phyloP scores from a whole-genome alignment of 35 echinoderm and acorn worm species.

The Amphiura filiformis region DNA sequence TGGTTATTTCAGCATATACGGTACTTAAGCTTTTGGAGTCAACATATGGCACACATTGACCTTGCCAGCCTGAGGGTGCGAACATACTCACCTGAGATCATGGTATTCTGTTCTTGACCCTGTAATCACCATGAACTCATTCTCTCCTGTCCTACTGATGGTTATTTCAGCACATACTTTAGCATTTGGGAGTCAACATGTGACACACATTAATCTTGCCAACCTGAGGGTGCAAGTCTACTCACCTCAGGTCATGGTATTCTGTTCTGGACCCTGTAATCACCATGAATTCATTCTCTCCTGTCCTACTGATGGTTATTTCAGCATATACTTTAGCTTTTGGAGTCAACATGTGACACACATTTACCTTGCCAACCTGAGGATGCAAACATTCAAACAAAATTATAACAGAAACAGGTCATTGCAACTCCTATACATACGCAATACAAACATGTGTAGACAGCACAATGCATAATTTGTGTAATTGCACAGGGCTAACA shows the following conservation, averaged over 20 bases:
- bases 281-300: slow-evolving; percentile 74
- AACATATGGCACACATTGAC: slow-evolving; percentile 76
- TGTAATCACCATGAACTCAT: slow-evolving; percentile 84
- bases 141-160: slow-evolving; percentile 58
- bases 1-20: slow-evolving; percentile 90
- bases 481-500: too few relatives aligned
- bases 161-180: slow-evolving; percentile 91
- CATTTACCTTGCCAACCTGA: slow-evolving; percentile 64
- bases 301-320: slow-evolving; percentile 65
- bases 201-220: slow-evolving; percentile 66
- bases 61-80: slow-evolving; percentile 65
- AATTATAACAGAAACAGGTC: too few relatives aligned
- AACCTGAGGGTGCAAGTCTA: too few relatives aligned
- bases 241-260: slow-evolving; percentile 84
- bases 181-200: slow-evolving; percentile 79
- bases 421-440: too few relatives aligned
- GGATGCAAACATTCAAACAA: slow-evolving; percentile 15
- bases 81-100: slow-evolving; percentile 86
- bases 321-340: slow-evolving; percentile 88
- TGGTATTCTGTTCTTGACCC: slow-evolving; percentile 88
- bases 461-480: too few relatives aligned
- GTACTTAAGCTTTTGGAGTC: slow-evolving; percentile 75
- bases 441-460: too few relatives aligned
- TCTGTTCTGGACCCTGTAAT: slow-evolving; percentile 92
- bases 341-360: slow-evolving; percentile 88